phyloP scores from a whole-genome alignment of 2,797 vertebrate genomes.

The Scleropages formosus region DNA sequence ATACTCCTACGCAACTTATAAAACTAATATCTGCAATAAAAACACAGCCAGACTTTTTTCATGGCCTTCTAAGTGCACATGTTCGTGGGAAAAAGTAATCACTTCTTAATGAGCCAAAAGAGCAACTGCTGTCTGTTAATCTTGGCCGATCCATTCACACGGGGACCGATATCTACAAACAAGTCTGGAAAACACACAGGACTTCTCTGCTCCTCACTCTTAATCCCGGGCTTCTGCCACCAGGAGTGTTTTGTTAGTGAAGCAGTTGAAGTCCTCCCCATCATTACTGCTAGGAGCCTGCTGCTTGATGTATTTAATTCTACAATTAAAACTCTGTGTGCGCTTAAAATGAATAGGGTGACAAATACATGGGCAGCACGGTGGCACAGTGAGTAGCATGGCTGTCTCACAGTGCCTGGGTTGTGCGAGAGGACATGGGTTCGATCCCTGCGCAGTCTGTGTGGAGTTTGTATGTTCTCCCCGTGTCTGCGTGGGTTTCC shows the following conservation, averaged over 20 bases:
- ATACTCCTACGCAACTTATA: conserved; percentile 42
- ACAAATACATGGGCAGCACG: too few species aligned
- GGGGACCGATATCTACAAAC: conserved; percentile 23
- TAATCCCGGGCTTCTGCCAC: conserved; percentile 31
- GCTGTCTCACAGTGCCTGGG: too few species aligned
- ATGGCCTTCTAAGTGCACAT: conserved; percentile 38
- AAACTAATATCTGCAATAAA: conserved; percentile 47
- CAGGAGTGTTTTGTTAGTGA: conserved; percentile 28
- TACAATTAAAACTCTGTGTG: conserved; percentile 20
- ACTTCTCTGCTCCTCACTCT: conserved; percentile 27
- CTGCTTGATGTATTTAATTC: conserved; percentile 26
- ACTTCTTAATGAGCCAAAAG: conserved; percentile 47
- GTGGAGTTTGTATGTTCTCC: too few species aligned
- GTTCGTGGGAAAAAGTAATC: conserved; percentile 50
- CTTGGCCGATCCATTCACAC: conserved; percentile 46
- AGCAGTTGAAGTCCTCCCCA: not conserved
- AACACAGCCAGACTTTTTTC: conserved; percentile 33
- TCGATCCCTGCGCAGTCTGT: too few species aligned
- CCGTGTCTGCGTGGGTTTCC: too few species aligned
- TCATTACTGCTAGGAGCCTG: conserved; percentile 16
- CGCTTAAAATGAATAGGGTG: conserved; percentile 26
- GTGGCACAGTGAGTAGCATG: too few species aligned
- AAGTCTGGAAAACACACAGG: conserved; percentile 28
- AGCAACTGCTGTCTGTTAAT: conserved; percentile 43
- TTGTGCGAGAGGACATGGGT: too few species aligned